These are phyloP conservation scores for Phyllotreta cruciferae DNA, from an alignment of 2,888 invertebrate species.

Conservation along the genomic window DNA sequence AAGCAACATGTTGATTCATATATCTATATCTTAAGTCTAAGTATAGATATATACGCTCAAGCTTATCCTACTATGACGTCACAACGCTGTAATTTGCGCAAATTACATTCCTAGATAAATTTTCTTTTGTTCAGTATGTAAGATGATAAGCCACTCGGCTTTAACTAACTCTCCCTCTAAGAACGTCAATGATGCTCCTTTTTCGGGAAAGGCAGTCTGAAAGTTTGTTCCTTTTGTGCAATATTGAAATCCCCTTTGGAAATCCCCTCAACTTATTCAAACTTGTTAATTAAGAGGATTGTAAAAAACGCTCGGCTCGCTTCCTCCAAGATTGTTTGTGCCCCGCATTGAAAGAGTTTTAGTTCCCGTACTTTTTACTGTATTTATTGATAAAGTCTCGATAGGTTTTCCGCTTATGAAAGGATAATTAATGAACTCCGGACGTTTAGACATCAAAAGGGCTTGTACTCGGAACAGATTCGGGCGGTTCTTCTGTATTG, in stretches of 20 bases:
- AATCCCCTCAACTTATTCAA: conserved; percentile 42
- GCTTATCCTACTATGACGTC: no score
- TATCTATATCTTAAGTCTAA: no score
- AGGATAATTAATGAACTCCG: conserved; percentile 36
- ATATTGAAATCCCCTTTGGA: conserved; percentile 33
- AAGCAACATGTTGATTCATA: no score
- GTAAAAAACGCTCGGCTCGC: conserved; percentile 32
- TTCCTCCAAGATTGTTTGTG: conserved; percentile 35
- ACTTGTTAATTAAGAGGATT: conserved; percentile 47
- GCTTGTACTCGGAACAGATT: background rate
- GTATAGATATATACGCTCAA: no score
- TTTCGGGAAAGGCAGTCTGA: conserved; percentile 4
- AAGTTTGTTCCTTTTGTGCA: conserved; percentile 44
- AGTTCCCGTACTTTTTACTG: conserved; percentile 31
- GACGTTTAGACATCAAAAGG: conserved; percentile 25
- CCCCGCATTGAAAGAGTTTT: conserved; percentile 40
- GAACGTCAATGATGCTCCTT: background rate
- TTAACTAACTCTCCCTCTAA: background rate
- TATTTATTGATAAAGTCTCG: conserved; percentile 31
- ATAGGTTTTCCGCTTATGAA: conserved; percentile 30
- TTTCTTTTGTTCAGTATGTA: no score
- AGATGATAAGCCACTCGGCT: no score
- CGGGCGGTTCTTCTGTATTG: conserved; percentile 4
- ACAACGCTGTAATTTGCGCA: no score
- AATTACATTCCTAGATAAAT: no score